phyloP scores from a whole-genome alignment of 1,140 invertebrate species.

The Drosophila tsacasi region DNA sequence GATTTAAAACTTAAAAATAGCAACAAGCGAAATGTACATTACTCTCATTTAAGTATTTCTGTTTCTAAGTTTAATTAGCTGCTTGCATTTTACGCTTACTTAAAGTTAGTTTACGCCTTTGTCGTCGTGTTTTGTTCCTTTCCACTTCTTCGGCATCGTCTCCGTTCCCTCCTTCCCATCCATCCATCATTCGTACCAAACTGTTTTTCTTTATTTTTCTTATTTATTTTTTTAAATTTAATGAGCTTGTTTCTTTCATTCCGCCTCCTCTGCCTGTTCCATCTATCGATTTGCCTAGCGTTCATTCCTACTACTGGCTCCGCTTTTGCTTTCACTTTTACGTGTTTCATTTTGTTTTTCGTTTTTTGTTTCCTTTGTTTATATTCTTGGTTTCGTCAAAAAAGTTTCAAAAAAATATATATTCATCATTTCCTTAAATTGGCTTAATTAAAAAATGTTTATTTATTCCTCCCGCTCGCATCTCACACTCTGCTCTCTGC shows the following conservation, averaged over 20 bases:
- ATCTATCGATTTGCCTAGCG: slow-evolving; percentile 48
- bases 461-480: slow-evolving; percentile 48
- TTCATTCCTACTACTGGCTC: slow-evolving; percentile 32
- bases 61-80: slow-evolving; percentile 56
- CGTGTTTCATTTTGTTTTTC: slow-evolving; percentile 39
- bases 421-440: slow-evolving; percentile 78
- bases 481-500: slow-evolving; percentile 34
- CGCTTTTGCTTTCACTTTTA: slow-evolving; percentile 36
- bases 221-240: slow-evolving; percentile 64
- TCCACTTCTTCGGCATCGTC: slow-evolving; percentile 28
- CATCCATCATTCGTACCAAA: slow-evolving; percentile 32
- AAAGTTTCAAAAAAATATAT: slow-evolving; percentile 85
- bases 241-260: slow-evolving; percentile 64
- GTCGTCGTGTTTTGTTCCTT: slow-evolving; percentile 53
- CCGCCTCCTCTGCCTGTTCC: slow-evolving; percentile 23
- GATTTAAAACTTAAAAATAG: slow-evolving; percentile 84
- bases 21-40: slow-evolving; percentile 84
- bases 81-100: slow-evolving; percentile 53
- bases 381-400: slow-evolving; percentile 68
- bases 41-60: slow-evolving; percentile 57
- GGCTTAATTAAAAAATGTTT: slow-evolving; percentile 78
- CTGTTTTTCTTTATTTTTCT: slow-evolving; percentile 33
- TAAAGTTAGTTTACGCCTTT: slow-evolving; percentile 64
- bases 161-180: slow-evolving; percentile 8
- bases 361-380: slow-evolving; percentile 49